Evolutionary conservation across 1,140 invertebrate genomes (phyloP), one percentile per base, ranked within the genome.

Genomic region (Metaphire vulgaris): DNA sequence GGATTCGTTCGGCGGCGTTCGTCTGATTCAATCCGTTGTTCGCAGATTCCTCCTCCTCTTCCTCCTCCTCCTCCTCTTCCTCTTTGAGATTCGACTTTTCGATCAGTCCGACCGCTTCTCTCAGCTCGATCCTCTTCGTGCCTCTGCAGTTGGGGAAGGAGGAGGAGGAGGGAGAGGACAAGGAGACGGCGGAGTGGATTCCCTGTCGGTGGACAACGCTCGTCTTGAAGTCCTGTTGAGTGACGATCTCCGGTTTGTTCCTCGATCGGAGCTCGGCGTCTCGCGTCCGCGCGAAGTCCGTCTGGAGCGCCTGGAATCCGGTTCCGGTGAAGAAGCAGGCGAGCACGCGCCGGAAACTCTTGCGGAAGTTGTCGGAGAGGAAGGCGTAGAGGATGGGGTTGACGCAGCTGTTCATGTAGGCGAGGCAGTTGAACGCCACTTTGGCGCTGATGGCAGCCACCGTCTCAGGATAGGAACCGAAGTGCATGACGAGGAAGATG

Each of bases 341-440:
- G 69, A 76, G 75, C 26, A 71, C 26, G 12, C 68, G 2, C 16
- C 31, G 65, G 69, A 76, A 76, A 34, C 75, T 76, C 75, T 76
- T 76, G 68, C 76, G 77, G 67, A 77, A 77, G 66, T 77, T 77
- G 28, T 74, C 33, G 6, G 71, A 74, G 12, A 77, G 41, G n/a
- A 77, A 77, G 14, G 76, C 76, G 66, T 77, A 77, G 14, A 77
- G 41, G 30, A 74, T 33, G 6, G 76, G 76, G 41, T 77, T 77
- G 14, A 77, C 33, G 66, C 76, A 77, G 16, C 29, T 33, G 65
- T 77, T 77, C 64, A 74, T 68, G 70, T 77, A 77, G n/a, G 72
- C 72, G n/a, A 77, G 86, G 21, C 95, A 92, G 82, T 97, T 93
- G 2, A 92, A 91, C 1, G 90, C 90, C 78, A 96, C 93, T 85